These are phyloP conservation scores for Homarus gammarus DNA, from an alignment of 2,888 invertebrate genomes.

Conservation along the genomic window DNA sequence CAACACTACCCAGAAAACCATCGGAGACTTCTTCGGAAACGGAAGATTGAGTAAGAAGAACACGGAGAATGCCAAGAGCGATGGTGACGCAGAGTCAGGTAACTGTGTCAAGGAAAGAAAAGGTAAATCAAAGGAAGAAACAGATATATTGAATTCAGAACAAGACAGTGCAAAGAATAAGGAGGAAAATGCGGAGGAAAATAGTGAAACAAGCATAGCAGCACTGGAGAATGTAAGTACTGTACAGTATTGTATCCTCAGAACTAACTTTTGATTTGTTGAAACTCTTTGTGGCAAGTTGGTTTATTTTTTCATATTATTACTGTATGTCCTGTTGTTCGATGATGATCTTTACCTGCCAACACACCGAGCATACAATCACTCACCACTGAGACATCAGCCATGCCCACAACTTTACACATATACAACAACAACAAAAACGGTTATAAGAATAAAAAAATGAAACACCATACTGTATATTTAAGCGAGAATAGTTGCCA, in stretches of 20 bases:
- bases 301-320: not conserved
- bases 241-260: too few species aligned
- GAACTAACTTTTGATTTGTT: too few species aligned
- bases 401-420: too few species aligned
- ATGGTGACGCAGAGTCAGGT: not conserved
- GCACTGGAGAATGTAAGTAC: slow-evolving; percentile 32
- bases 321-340: too few species aligned
- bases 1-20: slow-evolving; percentile 18
- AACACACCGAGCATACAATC: too few species aligned
- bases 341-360: too few species aligned
- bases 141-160: not conserved
- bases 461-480: too few species aligned
- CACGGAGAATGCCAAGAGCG: not conserved
- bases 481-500: too few species aligned
- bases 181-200: slow-evolving; percentile 3
- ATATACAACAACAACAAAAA: too few species aligned
- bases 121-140: not conserved
- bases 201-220: slow-evolving; percentile 39
- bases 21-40: slow-evolving; percentile 18
- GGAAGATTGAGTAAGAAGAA: not conserved
- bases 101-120: not conserved
- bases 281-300: too few species aligned
- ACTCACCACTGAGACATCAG: too few species aligned
- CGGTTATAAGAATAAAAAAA: too few species aligned
- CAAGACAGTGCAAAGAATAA: not conserved